Evolutionary conservation across 2,797 vertebrate species (phyloP).

Genomic region (Microcaecilia unicolor): DNA sequence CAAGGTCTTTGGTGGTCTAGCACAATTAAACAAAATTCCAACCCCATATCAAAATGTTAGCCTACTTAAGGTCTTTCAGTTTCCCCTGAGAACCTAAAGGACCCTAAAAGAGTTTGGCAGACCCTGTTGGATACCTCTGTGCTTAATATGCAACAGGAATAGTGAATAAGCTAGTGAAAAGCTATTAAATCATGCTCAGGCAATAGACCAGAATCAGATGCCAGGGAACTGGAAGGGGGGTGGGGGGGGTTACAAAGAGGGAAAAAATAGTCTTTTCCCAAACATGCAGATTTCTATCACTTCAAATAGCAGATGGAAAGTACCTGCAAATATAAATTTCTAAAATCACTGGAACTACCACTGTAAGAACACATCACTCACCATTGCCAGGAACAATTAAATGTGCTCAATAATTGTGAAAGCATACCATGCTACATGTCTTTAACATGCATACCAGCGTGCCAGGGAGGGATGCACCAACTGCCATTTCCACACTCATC

Average conservation of each 20-base stretch:
- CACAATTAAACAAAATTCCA: conserved; percentile 10
- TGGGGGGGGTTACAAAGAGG: too few species aligned
- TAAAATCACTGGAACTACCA: too few species aligned
- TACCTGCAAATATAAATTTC: too few species aligned
- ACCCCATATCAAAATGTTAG: conserved; percentile 4
- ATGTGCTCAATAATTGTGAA: too few species aligned
- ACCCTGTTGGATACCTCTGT: conserved; percentile 14
- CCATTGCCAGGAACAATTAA: too few species aligned
- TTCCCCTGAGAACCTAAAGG: conserved; percentile 20
- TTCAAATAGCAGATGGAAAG: too few species aligned
- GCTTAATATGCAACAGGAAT: conserved; percentile 32
- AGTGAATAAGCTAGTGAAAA: conserved; percentile 25
- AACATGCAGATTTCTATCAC: conserved; percentile 22
- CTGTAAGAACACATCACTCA: too few species aligned
- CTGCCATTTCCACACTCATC: too few species aligned
- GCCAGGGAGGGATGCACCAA: too few species aligned
- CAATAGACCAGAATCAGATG: conserved; percentile 10
- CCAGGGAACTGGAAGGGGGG: too few species aligned
- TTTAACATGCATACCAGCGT: too few species aligned
- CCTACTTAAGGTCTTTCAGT: conserved; percentile 30
- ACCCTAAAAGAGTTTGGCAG: conserved; percentile 34
- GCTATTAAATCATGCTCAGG: conserved; percentile 22
- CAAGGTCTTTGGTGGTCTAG: conserved; percentile 15
- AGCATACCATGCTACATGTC: too few species aligned
- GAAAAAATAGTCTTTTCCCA: not conserved